Conservation (phyloP, 2,888 invertebrate species). For the Steinernema carpocapsae region DNA sequence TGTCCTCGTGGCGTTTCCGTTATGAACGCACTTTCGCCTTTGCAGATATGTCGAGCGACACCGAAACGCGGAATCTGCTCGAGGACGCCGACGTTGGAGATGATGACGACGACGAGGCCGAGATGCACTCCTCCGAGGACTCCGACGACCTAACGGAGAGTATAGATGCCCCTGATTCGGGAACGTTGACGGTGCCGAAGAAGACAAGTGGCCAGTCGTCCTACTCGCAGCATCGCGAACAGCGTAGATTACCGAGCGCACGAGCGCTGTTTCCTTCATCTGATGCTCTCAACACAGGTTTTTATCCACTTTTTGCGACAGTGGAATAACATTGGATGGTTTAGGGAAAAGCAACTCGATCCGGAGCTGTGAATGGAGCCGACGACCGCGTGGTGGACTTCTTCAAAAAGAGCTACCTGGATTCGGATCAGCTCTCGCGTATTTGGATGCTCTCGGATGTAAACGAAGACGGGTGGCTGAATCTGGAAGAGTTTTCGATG, state of each 20-base stretch:
- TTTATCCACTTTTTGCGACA: not conserved
- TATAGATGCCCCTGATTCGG: not conserved
- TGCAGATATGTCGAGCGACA: constrained; percentile 40
- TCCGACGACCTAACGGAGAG: constrained; percentile 26
- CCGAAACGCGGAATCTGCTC: constrained; percentile 51
- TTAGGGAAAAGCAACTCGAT: constrained; percentile 47
- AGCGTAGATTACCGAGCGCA: constrained; percentile 67
- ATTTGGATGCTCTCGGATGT: constrained; percentile 68
- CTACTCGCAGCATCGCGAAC: constrained; percentile 47
- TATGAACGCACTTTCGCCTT: not conserved
- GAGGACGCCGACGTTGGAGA: constrained; percentile 52
- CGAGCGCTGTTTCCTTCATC: constrained; percentile 61
- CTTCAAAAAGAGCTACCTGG: constrained; percentile 60
- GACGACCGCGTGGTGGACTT: constrained; percentile 63
- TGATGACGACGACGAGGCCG: constrained; percentile 49
- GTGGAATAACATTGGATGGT: constrained; percentile 16
- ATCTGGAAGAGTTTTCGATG: constrained; percentile 64
- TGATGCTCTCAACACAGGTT: constrained; percentile 50
- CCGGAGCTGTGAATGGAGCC: constrained; percentile 62
- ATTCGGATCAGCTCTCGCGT: constrained; percentile 55
- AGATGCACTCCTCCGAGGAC: constrained; percentile 5
- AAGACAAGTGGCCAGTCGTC: constrained; percentile 6
- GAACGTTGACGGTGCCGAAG: constrained; percentile 4
- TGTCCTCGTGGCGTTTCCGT: too few species aligned
- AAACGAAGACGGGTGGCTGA: constrained; percentile 68